Conservation (phyloP, 2,888 invertebrate genomes). For the Plagodis dolabraria region DNA sequence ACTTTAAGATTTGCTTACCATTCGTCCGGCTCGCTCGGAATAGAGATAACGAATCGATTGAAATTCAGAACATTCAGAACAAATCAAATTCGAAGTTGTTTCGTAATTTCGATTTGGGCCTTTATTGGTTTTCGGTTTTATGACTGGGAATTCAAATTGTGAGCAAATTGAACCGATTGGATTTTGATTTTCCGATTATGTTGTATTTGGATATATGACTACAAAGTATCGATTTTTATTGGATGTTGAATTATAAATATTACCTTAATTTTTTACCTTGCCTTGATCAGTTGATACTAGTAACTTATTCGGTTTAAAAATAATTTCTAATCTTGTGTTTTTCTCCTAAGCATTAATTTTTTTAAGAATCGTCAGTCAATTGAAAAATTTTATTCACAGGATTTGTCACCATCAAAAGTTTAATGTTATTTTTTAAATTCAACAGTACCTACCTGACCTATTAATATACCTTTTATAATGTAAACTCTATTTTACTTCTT, state of each 20-base stretch:
- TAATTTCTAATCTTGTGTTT: no score
- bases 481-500: no score
- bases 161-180: conserved; percentile 37
- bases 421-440: no score
- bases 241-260: conserved; percentile 3
- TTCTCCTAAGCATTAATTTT: no score
- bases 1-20: conserved; percentile 52
- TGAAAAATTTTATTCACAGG: no score
- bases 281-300: no score
- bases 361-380: no score
- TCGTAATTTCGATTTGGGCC: conserved; percentile 65
- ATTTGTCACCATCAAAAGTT: no score
- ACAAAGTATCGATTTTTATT: conserved; percentile 2
- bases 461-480: no score
- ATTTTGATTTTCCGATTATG: conserved; percentile 16
- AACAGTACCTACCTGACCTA: no score
- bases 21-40: conserved; percentile 29
- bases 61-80: conserved; percentile 46
- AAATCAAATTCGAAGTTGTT: conserved; percentile 68
- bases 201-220: conserved; percentile 34
- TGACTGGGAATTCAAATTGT: conserved; percentile 58
- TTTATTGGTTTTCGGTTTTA: conserved; percentile 71
- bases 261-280: not conserved
- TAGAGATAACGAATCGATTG: conserved; percentile 56
- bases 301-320: no score